Evolutionary conservation across 2,888 invertebrate genomes (phyloP).

Genomic region (Teinopalpus imperialis): DNA sequence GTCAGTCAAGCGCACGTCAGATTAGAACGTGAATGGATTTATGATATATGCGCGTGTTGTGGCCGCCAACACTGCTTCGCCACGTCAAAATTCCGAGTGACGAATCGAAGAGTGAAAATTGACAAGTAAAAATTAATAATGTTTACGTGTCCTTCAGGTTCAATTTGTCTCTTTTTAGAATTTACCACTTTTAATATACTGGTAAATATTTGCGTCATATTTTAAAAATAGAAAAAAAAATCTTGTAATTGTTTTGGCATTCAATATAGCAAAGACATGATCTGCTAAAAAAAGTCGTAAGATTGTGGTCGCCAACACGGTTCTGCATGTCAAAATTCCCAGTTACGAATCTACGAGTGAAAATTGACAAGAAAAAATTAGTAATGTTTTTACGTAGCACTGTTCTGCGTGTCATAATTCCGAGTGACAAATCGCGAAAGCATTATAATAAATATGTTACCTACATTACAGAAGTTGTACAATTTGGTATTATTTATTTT

Average conservation of each 20-base stretch:
- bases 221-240: too few species aligned
- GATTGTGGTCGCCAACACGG: slow-evolving; percentile 43
- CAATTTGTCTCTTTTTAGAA: too few species aligned
- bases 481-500: too few species aligned
- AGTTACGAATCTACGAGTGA: slow-evolving; percentile 29
- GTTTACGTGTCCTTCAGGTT: too few species aligned
- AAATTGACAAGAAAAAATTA: not conserved
- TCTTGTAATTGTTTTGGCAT: too few species aligned
- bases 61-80: slow-evolving; percentile 40
- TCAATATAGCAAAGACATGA: too few species aligned
- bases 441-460: too few species aligned
- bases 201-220: too few species aligned
- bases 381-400: too few species aligned
- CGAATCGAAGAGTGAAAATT: slow-evolving; percentile 24
- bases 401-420: slow-evolving; percentile 41
- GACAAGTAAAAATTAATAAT: slow-evolving; percentile 1
- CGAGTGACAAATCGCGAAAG: slow-evolving; percentile 34
- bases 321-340: slow-evolving; percentile 40
- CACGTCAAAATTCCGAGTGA: slow-evolving; percentile 40
- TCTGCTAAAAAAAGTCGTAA: too few species aligned
- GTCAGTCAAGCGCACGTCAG: slow-evolving; percentile 54
- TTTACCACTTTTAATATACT: too few species aligned
- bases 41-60: slow-evolving; percentile 44
- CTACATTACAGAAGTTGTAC: too few species aligned
- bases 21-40: slow-evolving; percentile 55